A percentile compares a stretch with the other conserved stretches of the same genome.
These are phyloP conservation scores for Cardinalis cardinalis DNA, from an alignment of 2,113 vertebrate genomes.

Conservation along the genomic window DNA sequence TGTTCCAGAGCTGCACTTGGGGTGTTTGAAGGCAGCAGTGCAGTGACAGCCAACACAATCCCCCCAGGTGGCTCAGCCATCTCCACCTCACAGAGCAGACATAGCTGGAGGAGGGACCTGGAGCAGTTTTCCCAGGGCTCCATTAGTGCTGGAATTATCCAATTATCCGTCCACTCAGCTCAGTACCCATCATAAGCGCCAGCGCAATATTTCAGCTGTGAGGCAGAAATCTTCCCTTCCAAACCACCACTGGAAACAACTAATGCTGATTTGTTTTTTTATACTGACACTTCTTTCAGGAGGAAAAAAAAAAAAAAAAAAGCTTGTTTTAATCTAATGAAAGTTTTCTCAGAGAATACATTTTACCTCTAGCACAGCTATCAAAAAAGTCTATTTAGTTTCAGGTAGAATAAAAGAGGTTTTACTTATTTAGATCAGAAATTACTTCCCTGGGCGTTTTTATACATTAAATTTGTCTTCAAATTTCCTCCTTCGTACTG, in stretches of 20 bases:
- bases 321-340: background rate
- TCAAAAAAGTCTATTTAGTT: background rate
- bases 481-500: background rate
- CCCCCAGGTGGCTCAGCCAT: rapidly evolving
- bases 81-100: background rate
- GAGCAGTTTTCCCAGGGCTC: background rate
- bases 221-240: background rate
- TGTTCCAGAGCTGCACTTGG: background rate
- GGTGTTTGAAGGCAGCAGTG: background rate
- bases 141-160: background rate
- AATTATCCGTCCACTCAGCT: background rate
- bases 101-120: background rate
- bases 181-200: background rate
- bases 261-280: background rate
- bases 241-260: background rate
- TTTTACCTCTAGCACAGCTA: background rate
- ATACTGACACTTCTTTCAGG: background rate
- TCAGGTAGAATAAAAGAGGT: background rate
- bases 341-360: background rate
- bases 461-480: background rate
- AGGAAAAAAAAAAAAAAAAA: background rate
- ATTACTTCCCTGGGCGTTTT: background rate
- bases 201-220: background rate
- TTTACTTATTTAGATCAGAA: background rate
- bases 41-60: background rate